Conservation (phyloP, 2,797 vertebrate genomes). For the Propithecus perrieri region DNA sequence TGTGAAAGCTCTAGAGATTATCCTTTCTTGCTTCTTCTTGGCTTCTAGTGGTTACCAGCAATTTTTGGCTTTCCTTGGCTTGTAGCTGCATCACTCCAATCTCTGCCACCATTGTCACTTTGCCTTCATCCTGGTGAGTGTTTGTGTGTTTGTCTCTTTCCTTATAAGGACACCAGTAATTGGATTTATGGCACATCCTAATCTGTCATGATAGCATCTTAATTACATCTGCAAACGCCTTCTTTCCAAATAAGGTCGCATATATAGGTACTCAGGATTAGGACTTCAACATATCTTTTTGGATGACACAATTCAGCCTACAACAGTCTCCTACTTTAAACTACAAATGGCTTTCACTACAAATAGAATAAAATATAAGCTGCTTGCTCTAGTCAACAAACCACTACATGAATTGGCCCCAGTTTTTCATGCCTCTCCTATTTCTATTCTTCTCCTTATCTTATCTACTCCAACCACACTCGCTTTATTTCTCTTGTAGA, state of each 20-base stretch:
- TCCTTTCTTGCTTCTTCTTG: neutral
- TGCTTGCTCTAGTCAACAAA: neutral
- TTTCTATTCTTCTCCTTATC: neutral
- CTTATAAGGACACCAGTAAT: neutral
- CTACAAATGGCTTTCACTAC: neutral
- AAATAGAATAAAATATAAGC: neutral
- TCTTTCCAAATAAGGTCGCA: neutral
- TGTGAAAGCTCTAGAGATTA: neutral
- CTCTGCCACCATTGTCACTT: neutral
- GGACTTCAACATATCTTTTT: neutral
- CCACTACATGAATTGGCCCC: neutral
- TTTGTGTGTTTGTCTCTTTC: neutral
- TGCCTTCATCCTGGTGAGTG: neutral
- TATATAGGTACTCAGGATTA: neutral
- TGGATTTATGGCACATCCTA: neutral
- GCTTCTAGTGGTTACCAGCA: neutral
- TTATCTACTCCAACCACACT: neutral
- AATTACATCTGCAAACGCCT: neutral
- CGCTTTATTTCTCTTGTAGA: neutral
- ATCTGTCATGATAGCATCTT: neutral
- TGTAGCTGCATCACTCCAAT: neutral
- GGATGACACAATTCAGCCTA: neutral
- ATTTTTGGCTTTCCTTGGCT: neutral
- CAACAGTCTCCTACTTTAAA: neutral
- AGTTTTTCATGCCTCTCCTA: neutral